Evolutionary conservation across 2,888 invertebrate genomes (phyloP), one percentile per base, ranked within the genome.

Genomic region (Harpalus rubripes): DNA sequence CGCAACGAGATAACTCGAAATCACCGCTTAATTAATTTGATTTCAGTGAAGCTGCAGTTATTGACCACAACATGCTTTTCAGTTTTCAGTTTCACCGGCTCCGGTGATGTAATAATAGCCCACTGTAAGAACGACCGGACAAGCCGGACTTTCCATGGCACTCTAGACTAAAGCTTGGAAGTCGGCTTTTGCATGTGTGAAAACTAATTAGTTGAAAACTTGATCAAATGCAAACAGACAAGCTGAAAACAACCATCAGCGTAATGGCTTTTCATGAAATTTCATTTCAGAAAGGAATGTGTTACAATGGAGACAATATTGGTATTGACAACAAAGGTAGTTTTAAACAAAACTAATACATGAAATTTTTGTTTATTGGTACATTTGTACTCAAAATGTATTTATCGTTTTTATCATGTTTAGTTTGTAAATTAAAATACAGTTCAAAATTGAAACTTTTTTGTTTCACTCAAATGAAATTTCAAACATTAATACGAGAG

Each of bases 181-280:
- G 74, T 41, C 18, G 12, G 80, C 80, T 80, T 32, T 41, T 26
- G 63, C 80, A 74, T 74, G 63, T 63, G 63, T 61, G 80, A 80
- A 44, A 80, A 80, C 63, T 80, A 80, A 80, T 80, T 80, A 80
- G 63, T 61, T 59, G 80, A 80, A 80, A 63, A 63, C 63, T 59
- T 61, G 80, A 16, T 7, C 72, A 52, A 44, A 74, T 44, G 72
- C 44, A 80, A 39, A 41, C 80, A 80, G 15, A 61, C 79, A 16
- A 79, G 39, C 63, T 7, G 80, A 41, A 80, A 80, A 63, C 80
- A 80, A 63, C 61, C 63, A 80, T 80, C 80, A 80, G 44, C 16
- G 52, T 63, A 80, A 63, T 80, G 80, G 80, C 41, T 80, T 68
- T 44, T 74, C 72, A 16, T 74, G 44, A 8, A 41, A 74, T 44